phyloP scores from a whole-genome alignment of 2,797 vertebrate species.

The Cossypha polioptera region DNA sequence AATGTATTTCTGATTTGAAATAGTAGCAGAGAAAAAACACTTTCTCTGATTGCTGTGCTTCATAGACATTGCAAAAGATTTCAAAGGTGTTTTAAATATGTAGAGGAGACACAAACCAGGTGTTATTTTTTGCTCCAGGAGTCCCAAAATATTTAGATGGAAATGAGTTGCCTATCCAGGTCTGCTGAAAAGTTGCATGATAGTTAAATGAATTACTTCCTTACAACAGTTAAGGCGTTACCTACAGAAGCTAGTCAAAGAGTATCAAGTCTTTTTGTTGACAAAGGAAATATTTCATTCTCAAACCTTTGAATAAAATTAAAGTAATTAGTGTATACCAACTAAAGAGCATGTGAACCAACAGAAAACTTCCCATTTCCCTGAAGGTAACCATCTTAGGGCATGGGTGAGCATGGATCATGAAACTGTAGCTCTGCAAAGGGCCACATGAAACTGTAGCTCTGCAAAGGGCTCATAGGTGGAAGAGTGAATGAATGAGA shows the following conservation, averaged over 20 bases:
- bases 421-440: background rate
- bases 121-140: fast-evolving
- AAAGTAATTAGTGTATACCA: background rate
- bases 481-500: background rate
- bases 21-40: background rate
- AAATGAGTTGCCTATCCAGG: background rate
- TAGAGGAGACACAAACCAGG: background rate
- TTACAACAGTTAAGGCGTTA: background rate
- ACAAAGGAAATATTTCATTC: background rate
- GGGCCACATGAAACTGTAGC: background rate
- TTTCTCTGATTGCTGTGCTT: background rate
- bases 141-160: background rate
- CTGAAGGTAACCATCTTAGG: too few species aligned
- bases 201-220: background rate
- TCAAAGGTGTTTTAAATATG: background rate
- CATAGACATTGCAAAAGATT: background rate
- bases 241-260: background rate
- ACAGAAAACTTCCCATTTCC: too few species aligned
- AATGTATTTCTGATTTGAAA: background rate
- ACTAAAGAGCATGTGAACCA: background rate
- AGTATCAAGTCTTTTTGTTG: background rate
- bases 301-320: background rate
- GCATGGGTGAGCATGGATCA: too few species aligned
- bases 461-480: background rate
- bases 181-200: background rate